Evolutionary conservation across 2,888 invertebrate genomes (phyloP).

Genomic region (Subacronicta megacephala): DNA sequence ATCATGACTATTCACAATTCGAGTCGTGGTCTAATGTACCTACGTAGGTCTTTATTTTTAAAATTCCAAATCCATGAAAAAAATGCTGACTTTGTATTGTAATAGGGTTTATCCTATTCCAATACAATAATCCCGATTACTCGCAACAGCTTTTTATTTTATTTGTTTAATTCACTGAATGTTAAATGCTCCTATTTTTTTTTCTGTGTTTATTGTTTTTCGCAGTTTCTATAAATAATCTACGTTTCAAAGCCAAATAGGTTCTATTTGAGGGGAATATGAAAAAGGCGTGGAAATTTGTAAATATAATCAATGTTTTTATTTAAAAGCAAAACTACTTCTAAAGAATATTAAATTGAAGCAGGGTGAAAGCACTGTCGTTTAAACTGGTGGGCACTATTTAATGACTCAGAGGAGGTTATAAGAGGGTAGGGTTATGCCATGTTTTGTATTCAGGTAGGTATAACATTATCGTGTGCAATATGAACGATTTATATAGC

Average conservation of each 20-base stretch:
- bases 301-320: too few species aligned
- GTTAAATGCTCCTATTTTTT: not conserved
- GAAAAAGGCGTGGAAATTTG: too few species aligned
- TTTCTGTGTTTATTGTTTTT: not conserved
- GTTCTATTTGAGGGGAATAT: too few species aligned
- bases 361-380: conserved; percentile 40
- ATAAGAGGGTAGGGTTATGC: conserved; percentile 43
- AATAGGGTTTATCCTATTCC: too few species aligned
- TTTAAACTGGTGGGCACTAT: conserved; percentile 35
- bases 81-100: not conserved
- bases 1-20: too few species aligned
- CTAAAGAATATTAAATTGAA: conserved; percentile 21
- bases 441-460: conserved; percentile 35
- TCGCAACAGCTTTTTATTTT: conserved; percentile 4
- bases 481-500: conserved; percentile 33
- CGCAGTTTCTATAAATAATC: not conserved
- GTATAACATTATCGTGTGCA: conserved; percentile 31
- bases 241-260: not conserved
- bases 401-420: conserved; percentile 49
- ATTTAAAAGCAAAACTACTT: too few species aligned
- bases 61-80: not conserved
- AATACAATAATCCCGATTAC: conserved; percentile 5
- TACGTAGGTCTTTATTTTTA: too few species aligned
- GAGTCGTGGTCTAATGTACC: too few species aligned
- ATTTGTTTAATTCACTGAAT: conserved; percentile 1